Conservation (phyloP, 2,888 invertebrate species). For the Drosophila percnosoma region DNA sequence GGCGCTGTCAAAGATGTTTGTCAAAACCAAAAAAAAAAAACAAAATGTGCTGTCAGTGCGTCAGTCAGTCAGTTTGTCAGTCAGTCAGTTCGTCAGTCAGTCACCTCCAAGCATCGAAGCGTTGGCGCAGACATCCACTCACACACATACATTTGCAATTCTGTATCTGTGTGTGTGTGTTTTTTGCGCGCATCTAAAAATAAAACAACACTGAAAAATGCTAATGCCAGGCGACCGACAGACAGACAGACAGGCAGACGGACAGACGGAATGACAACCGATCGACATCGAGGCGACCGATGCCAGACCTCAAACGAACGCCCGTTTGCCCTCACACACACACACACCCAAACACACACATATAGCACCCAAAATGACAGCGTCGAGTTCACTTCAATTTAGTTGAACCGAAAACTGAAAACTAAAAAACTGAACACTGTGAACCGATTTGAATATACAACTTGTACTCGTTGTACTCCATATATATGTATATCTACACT, state of each 20-base stretch:
- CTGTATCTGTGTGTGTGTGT: constrained; percentile 24
- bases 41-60: constrained; percentile 37
- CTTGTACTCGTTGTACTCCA: constrained; percentile 10
- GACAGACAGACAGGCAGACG: constrained; percentile 25
- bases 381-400: constrained; percentile 74
- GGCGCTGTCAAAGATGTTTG: constrained; percentile 62
- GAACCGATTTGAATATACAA: constrained; percentile 74
- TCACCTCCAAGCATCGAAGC: constrained; percentile 69
- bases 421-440: constrained; percentile 14
- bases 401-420: constrained; percentile 60
- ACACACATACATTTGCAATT: constrained; percentile 35
- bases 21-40: constrained; percentile 50
- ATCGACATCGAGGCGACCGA: constrained; percentile 76
- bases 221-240: constrained; percentile 72
- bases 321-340: constrained; percentile 77
- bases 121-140: constrained; percentile 62
- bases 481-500: constrained; percentile 30
- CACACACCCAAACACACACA: constrained; percentile 30
- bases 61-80: constrained; percentile 34
- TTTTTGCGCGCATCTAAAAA: constrained; percentile 79
- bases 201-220: constrained; percentile 79
- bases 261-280: constrained; percentile 50
- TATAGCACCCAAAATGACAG: constrained; percentile 70
- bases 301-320: constrained; percentile 77
- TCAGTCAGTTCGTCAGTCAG: constrained; percentile 58